These are phyloP conservation scores for Porphyrio hochstetteri DNA, from an alignment of 2,113 vertebrate species.

Conservation along the genomic window DNA sequence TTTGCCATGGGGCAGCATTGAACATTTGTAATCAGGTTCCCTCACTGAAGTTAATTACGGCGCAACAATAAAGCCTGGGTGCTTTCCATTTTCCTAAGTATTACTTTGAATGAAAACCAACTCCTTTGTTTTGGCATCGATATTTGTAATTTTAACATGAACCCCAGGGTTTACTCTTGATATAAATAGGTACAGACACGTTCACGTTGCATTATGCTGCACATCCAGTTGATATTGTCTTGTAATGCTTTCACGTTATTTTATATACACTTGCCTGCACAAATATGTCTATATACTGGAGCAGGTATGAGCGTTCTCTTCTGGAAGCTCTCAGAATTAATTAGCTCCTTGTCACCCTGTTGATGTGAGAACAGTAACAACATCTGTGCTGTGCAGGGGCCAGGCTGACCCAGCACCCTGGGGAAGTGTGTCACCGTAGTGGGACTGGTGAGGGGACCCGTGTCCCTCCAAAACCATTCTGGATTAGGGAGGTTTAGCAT, in stretches of 20 bases:
- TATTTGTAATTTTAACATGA: conserved; percentile 52
- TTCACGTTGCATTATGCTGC: not conserved
- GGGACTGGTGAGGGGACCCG: not conserved
- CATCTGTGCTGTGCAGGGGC: not conserved
- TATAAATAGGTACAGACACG: not conserved
- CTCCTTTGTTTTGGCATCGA: not conserved
- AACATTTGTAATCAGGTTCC: conserved; percentile 74
- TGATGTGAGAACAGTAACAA: not conserved
- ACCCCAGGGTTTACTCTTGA: not conserved
- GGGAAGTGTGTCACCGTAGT: not conserved
- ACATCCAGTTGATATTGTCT: not conserved
- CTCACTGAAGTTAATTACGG: conserved; percentile 72
- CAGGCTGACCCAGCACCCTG: not conserved
- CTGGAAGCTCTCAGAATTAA: not conserved
- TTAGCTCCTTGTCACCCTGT: not conserved
- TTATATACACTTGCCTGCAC: not conserved
- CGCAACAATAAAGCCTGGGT: conserved; percentile 62
- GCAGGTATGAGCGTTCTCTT: not conserved
- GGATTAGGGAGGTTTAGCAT: not conserved
- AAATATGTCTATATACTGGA: not conserved
- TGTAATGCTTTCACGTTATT: not conserved
- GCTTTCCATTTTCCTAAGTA: conserved; percentile 39
- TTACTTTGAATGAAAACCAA: conserved; percentile 41
- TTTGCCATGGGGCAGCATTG: conserved; percentile 63
- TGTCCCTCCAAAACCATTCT: not conserved